Base-by-base conservation (phyloP, 1,140 invertebrate genomes). In the Neodiprion pinetum region DNA sequence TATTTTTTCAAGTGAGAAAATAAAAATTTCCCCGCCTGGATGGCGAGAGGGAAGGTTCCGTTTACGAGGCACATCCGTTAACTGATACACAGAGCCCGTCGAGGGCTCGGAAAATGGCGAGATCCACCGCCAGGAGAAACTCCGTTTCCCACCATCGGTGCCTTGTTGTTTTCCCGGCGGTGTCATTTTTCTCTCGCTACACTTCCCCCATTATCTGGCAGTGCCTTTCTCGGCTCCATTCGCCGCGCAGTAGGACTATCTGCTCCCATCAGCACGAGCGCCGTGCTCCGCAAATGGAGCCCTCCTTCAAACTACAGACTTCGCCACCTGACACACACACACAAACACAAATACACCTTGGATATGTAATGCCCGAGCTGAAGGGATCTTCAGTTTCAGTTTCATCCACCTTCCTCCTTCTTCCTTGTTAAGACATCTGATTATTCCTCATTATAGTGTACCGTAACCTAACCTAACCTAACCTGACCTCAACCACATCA, bases 131-230 rank as follows among this genome's bases (percentile, higher is more conserved):
- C 53, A 17, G 4, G n/a, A 61, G 53, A 61, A 61, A 61, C 53
- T 61, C 53, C 53, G 53, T 61, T 17, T 61, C 11, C 53, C 68
- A 61, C 67, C 68, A 75, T 77, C 76, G 73, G 71, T 17, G 48
- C n/a, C 50, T 69, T 69, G 71, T 72, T 77, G 76, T 74, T 76
- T 76, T 76, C 72, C 49, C 72, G 71, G 48, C 21, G 23, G 71
- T 75, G 70, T 77, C 48, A 71, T 77, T 77, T 74, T 73, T 67
- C 50, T 71, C 11, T 61, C 65, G 69, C 53, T 61, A 61, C 53
- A 61, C 53, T 61, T 61, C 53, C 53, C 11, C 53, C 53, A 61
- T 61, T 61, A 61, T 61, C 53, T 14, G 11, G 11, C 53, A 14
- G 11, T 61, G 11, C 53, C 53, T 61, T 17, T 61, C n/a, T 61